These are phyloP conservation scores for Nipponia nippon DNA, from an alignment of 2,113 vertebrate species.

Conservation along the genomic window DNA sequence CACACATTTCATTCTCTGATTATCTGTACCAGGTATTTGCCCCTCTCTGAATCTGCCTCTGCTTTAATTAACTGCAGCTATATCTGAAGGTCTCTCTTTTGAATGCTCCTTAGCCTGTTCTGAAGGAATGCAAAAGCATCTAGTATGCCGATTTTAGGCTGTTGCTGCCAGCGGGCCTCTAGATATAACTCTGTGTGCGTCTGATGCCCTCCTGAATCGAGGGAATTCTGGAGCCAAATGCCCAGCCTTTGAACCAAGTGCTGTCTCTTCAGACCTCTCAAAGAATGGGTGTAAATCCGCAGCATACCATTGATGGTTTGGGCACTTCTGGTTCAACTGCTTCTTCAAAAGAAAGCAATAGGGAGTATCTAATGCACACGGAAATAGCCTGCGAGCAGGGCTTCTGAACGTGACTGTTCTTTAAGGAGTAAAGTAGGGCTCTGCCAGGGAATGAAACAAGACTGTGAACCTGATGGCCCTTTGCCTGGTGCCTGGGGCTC, in stretches of 20 bases:
- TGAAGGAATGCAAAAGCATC: background rate
- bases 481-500: rapidly evolving
- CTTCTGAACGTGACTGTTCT: background rate
- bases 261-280: background rate
- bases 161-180: rapidly evolving
- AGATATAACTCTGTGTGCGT: rapidly evolving
- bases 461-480: background rate
- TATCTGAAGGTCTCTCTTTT: background rate
- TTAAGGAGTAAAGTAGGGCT: background rate
- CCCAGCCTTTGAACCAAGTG: background rate
- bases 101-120: background rate
- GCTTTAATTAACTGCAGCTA: background rate
- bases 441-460: background rate
- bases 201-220: background rate
- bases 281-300: background rate
- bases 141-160: background rate
- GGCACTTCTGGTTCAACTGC: background rate
- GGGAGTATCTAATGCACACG: too few relatives aligned
- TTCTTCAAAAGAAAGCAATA: background rate
- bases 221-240: background rate
- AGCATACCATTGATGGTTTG: background rate
- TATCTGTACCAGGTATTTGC: background rate
- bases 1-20: background rate
- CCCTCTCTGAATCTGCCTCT: background rate
- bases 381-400: background rate